Percentiles rank a stretch among this genome's conserved stretches.
phyloP scores from a whole-genome alignment of 1,140 invertebrate genomes.

The Formica selysi region DNA sequence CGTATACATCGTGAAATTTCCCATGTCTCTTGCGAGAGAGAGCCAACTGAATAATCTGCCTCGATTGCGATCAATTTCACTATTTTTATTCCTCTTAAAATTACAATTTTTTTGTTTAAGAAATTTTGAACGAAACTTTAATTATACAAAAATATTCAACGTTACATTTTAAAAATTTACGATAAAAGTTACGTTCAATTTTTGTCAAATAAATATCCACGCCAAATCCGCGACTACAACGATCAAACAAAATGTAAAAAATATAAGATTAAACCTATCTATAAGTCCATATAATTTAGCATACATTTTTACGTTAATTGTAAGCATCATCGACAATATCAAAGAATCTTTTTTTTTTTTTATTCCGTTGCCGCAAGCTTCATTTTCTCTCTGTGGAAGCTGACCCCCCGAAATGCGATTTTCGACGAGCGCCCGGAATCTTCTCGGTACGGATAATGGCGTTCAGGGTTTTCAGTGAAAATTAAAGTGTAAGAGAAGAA shows the following conservation, averaged over 20 bases:
- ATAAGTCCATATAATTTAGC: background rate
- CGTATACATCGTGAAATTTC: conserved; percentile 24
- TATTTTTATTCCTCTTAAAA: background rate
- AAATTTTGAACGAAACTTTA: background rate
- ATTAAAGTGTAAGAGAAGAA: conserved; percentile 54
- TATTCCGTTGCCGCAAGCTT: conserved; percentile 22
- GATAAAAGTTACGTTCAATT: background rate
- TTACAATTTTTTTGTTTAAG: conserved; percentile 11
- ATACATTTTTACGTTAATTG: conserved; percentile 23
- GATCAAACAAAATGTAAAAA: conserved; percentile 5
- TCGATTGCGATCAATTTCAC: conserved; percentile 14
- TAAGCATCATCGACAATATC: conserved; percentile 14
- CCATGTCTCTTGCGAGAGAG: background rate
- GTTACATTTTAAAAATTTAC: background rate
- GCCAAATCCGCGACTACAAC: background rate
- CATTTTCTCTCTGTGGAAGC: conserved; percentile 43
- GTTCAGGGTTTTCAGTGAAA: conserved; percentile 71
- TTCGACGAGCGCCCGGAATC: conserved; percentile 69
- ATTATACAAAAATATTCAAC: background rate
- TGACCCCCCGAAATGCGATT: conserved; percentile 71
- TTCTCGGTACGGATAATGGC: conserved; percentile 68
- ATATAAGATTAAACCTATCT: background rate
- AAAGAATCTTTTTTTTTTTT: conserved; percentile 42
- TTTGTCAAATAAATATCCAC: background rate
- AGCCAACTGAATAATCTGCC: conserved; percentile 8